Base-by-base conservation (phyloP, 37 sponge, comb jelly and placozoan genomes). In the Mnemiopsis leidyi region DNA sequence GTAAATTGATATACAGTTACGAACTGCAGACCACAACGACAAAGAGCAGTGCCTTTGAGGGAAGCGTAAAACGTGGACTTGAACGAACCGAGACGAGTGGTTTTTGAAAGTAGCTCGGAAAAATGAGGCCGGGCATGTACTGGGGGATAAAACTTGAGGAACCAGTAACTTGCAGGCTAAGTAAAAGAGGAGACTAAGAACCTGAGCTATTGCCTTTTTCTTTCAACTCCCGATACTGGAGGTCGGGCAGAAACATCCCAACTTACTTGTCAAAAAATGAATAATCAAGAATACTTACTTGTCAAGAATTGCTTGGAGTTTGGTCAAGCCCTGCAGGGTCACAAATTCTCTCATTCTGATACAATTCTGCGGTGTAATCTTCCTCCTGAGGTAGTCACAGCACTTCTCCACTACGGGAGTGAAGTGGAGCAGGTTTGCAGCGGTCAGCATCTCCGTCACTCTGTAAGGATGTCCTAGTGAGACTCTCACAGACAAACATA, bases 371-470 rank as follows among this genome's bases (percentile, higher is more conserved):
- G 82, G 82, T 34, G 82, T 79, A 5, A 79, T 35, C 82, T 35
- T 32, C 30, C 30, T 16, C 36, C 82, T 2, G 37, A 79, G 82
- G 82, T 79, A 79, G 21, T 79, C 82, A 29, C 82, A 79, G 37
- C 82, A 79, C 82, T 79, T 79, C 20, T 79, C 82, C 2, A 79
- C 82, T 29, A 79, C 36, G 3, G 37, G 37, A 16, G 82, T 33
- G 37, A 79, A 79, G 82, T 79, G 33, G 82, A 79, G 82, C 37
- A 79, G 82, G 82, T 79, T 79, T 33, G 82, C 82, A 5, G 82
- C 82, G 1, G 82, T 36, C 37, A 79, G 36, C 82, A 79, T 79
- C 21, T 79, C 82, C 21, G 82, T 79, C 3, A 79, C 82, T 21
- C 82, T 79, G 82, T n/a, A n/a, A n/a, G n/a, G n/a, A n/a, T n/a